Percentiles rank a stretch among this genome's conserved stretches.
These are phyloP conservation scores for roundworm (Caenorhabditis elegans) DNA, from an alignment of 1,140 invertebrate species.

Conservation along the genomic window DNA sequence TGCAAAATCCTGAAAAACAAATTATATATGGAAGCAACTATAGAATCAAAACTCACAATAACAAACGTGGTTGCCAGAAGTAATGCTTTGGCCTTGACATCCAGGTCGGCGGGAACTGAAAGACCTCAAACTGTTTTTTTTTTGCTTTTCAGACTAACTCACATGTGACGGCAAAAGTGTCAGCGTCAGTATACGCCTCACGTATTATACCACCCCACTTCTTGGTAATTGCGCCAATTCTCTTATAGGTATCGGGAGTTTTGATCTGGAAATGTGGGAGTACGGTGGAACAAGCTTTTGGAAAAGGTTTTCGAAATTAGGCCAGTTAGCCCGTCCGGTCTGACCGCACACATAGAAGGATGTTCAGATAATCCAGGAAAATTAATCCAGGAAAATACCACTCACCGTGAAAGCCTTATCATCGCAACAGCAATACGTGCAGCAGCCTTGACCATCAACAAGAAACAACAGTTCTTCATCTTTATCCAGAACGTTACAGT, in stretches of 20 bases:
- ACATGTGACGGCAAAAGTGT: conserved; percentile 37
- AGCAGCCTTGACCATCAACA: conserved; percentile 35
- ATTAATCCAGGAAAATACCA: too few species aligned
- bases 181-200: conserved; percentile 41
- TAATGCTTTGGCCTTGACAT: conserved; percentile 28
- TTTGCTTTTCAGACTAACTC: not conserved
- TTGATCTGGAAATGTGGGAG: too few species aligned
- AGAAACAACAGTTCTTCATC: conserved; percentile 8
- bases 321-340: too few species aligned
- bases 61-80: conserved; percentile 40
- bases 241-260: not conserved
- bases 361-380: too few species aligned
- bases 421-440: conserved; percentile 30
- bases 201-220: conserved; percentile 33
- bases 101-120: conserved; percentile 42
- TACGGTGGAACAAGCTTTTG: too few species aligned
- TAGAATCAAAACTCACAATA: conserved; percentile 29
- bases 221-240: conserved; percentile 35
- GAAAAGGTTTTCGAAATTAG: too few species aligned
- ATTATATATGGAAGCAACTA: too few species aligned
- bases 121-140: too few species aligned
- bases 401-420: conserved; percentile 41
- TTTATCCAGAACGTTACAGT: not conserved
- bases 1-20: too few species aligned
- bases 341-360: too few species aligned